Percentiles rank a stretch among this genome's conserved stretches.
Evolutionary conservation across 2,797 vertebrate species (phyloP).

Genomic region (Lindbergichthys nudifrons): DNA sequence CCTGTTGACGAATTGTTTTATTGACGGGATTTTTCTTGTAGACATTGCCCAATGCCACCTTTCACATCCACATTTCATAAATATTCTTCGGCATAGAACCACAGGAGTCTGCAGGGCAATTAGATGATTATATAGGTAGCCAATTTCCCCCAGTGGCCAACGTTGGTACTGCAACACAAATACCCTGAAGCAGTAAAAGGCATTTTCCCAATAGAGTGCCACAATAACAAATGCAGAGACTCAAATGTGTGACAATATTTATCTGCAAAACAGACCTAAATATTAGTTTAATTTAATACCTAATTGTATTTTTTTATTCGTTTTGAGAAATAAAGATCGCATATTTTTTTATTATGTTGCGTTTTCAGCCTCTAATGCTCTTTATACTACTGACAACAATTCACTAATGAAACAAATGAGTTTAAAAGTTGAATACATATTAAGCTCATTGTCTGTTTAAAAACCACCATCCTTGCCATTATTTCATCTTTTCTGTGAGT

Average conservation of each 20-base stretch:
- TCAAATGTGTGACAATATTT: background rate
- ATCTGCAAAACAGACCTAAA: conserved; percentile 1
- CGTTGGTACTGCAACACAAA: background rate
- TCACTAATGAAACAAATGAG: background rate
- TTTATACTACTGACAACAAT: background rate
- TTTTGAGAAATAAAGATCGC: background rate
- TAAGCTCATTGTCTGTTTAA: background rate
- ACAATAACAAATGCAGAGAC: background rate
- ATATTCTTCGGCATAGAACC: background rate
- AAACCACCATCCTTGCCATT: background rate
- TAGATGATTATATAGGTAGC: background rate
- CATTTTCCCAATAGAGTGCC: background rate
- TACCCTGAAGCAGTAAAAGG: background rate
- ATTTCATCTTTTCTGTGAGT: background rate
- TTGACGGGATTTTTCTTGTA: conserved; percentile 13
- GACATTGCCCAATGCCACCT: background rate
- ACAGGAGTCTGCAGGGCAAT: background rate
- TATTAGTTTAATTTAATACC: conserved; percentile 10
- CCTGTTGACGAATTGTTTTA: conserved; percentile 5
- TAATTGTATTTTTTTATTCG: background rate
- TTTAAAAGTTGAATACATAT: background rate
- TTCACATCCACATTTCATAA: no score
- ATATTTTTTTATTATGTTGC: background rate
- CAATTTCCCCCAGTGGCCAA: background rate
- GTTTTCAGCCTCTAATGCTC: background rate